Base-by-base conservation (phyloP, 30 jellyfish, hydroid and myxozoan species). In the Aurelia sp. region DNA sequence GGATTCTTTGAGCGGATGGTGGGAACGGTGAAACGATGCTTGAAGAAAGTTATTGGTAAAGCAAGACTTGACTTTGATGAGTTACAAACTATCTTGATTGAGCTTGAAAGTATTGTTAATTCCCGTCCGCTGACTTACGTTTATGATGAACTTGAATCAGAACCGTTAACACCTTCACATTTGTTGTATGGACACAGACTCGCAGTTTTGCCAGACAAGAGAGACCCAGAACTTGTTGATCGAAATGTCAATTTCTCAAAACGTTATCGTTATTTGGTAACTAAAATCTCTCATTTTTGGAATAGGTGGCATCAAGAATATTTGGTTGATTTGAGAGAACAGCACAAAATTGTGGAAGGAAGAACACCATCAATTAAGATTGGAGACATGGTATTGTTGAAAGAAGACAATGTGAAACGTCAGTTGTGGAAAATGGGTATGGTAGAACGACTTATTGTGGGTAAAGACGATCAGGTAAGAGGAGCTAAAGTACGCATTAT, bases 401-500 rank as follows among this genome's bases (percentile, higher is more conserved):
- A 76, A 20, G 76, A 55, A n/a, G 88, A 76, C 11, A 38, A 61
- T 17, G 67, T 24, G 66, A 78, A 78, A 60, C 31, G 89, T 12
- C 20, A n/a, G 50, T 18, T 27, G 21, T 78, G 89, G 89, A 59
- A 59, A 62, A 24, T 78, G 18, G 79, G 80, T 51, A 20, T 62
- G 5, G 59, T 78, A 13, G 79, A 61, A 19, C 20, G 44, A 35
- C 53, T 78, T 8, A 61, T 78, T 27, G 38, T 20, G 24, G 89
- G 89, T 19, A 62, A 63, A 64, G 70, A 80, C 55, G 73, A 48
- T 6, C 8, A 24, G 38, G 38, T 48, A 50, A 64, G 73, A 80
- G 90, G 90, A 18, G 90, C 90, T 0, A 64, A 65, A 41, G 72
- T 80, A 15, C 70, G 82, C 35, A 41, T 38, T 4, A 47, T 80